phyloP scores from a whole-genome alignment of 2,113 vertebrate species.

The Pycnonotus jocosus region DNA sequence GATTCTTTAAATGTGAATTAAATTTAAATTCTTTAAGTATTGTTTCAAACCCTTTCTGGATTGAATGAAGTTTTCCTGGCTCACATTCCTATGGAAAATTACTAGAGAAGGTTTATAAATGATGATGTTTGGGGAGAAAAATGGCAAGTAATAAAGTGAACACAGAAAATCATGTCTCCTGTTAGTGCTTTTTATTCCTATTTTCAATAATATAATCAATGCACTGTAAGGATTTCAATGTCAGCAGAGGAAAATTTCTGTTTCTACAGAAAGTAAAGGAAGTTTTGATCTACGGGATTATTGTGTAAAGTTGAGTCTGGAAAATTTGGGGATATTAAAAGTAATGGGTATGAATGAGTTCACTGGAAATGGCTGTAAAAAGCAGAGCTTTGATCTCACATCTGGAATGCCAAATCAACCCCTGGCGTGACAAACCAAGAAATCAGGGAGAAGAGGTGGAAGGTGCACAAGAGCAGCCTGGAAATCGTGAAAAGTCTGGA shows the following conservation, averaged over 20 bases:
- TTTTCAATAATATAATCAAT: not conserved
- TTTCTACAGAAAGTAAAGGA: not conserved
- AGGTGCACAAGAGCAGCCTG: not conserved
- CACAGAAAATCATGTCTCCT: not conserved
- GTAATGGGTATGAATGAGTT: not conserved
- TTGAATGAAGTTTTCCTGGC: not conserved
- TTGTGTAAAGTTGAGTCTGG: not conserved
- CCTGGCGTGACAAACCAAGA: not conserved
- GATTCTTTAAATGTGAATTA: not conserved
- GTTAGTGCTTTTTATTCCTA: not conserved
- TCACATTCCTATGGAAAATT: not conserved
- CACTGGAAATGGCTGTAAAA: not conserved
- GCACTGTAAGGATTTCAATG: not conserved
- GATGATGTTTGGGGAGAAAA: accelerated
- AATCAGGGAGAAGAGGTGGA: not conserved
- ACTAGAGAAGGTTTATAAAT: not conserved
- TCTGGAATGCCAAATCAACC: not conserved
- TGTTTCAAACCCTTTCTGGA: not conserved
- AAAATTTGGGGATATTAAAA: not conserved
- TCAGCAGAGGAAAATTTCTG: not conserved
- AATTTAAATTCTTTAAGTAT: not conserved
- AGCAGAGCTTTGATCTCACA: not conserved
- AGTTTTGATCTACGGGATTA: not conserved
- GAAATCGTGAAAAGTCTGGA: not conserved
- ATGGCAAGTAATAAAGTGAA: not conserved